phyloP scores from a whole-genome alignment of 64 coral and sea anemone genomes.

The Stichodactyla helianthus region DNA sequence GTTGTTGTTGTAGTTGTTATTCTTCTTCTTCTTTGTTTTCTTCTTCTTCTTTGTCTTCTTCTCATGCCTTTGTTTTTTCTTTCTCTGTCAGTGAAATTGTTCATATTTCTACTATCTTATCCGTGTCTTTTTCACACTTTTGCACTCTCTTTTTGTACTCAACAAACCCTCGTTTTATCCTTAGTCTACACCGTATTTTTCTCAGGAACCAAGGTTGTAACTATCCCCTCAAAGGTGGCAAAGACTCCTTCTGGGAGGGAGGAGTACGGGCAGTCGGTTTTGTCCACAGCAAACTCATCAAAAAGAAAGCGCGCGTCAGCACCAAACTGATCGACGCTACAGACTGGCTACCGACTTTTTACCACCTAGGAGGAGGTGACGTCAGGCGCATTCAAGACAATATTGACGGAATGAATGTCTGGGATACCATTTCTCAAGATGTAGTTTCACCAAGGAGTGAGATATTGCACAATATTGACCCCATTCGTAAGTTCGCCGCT shows the following conservation, averaged over 20 bases:
- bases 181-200: neutral
- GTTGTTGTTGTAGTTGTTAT: no score
- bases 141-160: no score
- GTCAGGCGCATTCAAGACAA: constrained; percentile 43
- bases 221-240: constrained; percentile 87
- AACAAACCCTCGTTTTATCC: no score
- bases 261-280: constrained; percentile 89
- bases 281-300: constrained; percentile 82
- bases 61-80: no score
- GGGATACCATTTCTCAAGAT: constrained; percentile 78
- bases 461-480: constrained; percentile 94
- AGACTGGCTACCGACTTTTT: constrained; percentile 98
- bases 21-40: neutral
- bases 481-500: constrained; percentile 68
- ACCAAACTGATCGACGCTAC: constrained; percentile 84
- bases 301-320: constrained; percentile 77
- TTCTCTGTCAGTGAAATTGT: no score
- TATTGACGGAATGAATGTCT: constrained; percentile 80
- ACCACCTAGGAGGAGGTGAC: constrained; percentile 90
- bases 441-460: constrained; percentile 64
- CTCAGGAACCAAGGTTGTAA: constrained; percentile 95
- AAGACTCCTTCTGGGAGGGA: constrained; percentile 99
- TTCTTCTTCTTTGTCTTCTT: neutral
- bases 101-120: no score
- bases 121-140: no score